Base-by-base conservation (phyloP, 2,113 vertebrate genomes). In the Atractosteus spatula region DNA sequence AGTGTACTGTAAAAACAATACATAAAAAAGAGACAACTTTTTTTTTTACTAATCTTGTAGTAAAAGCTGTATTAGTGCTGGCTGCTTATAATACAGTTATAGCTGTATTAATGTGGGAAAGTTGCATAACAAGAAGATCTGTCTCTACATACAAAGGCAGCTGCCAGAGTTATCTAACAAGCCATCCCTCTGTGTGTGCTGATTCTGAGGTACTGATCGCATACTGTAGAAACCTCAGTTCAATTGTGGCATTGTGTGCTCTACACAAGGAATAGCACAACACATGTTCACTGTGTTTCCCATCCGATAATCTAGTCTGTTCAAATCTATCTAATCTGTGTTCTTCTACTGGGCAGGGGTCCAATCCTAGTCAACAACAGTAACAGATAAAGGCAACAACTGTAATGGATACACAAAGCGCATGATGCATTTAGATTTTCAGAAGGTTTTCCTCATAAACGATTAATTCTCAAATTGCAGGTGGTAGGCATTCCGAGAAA, bases 321-420 rank as follows among this genome's bases (percentile, higher is more conserved):
- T 76, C 57, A 70, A 2, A 81, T 78, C 59, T 74, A 71, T 81
- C 82, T 79, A 75, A 79, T 80, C 29, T 29, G 72, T 75, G 55
- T 77, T 81, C 80, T 78, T 77, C 29, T 1, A 29, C 80, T 75
- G 59, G 69, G 55, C 29, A 29, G 29, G 29, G 29, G 29, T 29
- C 29, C 29, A 29, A 29, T 29, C 29, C 29, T 29, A 29, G 29
- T 29, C 29, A 29, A 29, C 29, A 29, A 29, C 29, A 29, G 29
- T 29, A 29, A 29, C 29, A 29, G 29, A 29, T 29, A 29, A 29
- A 29, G 29, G 29, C 29, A 29, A 29, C 29, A 29, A 29, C 29
- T 29, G 29, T 29, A 29, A 29, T 29, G 65, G 80, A 76, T 66
- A 55, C 4, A 8, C 14, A 13, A 59, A 16, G 56, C 11, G 3